Conservation (phyloP, 2,888 invertebrate species). For the Spilosoma lubricipeda region DNA sequence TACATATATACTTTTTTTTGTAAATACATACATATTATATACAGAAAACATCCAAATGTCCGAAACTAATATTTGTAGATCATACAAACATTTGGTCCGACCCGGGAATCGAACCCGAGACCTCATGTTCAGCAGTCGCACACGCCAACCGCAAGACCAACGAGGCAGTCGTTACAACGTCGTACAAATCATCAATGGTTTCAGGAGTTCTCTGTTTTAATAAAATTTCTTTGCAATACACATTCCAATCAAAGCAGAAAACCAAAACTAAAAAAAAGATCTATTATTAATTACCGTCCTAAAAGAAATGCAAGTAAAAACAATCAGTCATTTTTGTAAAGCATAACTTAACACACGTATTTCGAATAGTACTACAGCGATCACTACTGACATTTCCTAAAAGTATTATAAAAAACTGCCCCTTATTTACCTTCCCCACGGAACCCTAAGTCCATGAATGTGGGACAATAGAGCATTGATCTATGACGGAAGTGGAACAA, state of each 20-base stretch:
- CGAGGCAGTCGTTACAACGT: too few relatives aligned
- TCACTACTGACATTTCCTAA: not conserved
- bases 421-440: constrained; percentile 5
- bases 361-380: not conserved
- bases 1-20: too few relatives aligned
- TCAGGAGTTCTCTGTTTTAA: not conserved
- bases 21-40: too few relatives aligned
- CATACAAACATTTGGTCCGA: too few relatives aligned
- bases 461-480: constrained; percentile 49
- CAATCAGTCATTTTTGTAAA: not conserved
- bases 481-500: constrained; percentile 42
- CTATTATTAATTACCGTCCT: not conserved
- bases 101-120: too few relatives aligned
- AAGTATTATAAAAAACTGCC: not conserved
- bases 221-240: not conserved
- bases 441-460: constrained; percentile 30
- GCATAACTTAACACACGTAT: not conserved
- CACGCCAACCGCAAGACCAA: too few relatives aligned
- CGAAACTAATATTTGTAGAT: too few relatives aligned
- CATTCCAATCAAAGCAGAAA: too few relatives aligned
- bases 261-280: too few relatives aligned
- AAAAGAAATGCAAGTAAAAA: not conserved
- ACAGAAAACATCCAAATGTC: too few relatives aligned
- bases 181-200: too few relatives aligned
- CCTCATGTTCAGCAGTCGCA: too few relatives aligned